Percentiles rank a stretch among this genome's conserved stretches.
Conservation (phyloP, 2,797 vertebrate genomes). For the Aplochiton taeniatus region DNA sequence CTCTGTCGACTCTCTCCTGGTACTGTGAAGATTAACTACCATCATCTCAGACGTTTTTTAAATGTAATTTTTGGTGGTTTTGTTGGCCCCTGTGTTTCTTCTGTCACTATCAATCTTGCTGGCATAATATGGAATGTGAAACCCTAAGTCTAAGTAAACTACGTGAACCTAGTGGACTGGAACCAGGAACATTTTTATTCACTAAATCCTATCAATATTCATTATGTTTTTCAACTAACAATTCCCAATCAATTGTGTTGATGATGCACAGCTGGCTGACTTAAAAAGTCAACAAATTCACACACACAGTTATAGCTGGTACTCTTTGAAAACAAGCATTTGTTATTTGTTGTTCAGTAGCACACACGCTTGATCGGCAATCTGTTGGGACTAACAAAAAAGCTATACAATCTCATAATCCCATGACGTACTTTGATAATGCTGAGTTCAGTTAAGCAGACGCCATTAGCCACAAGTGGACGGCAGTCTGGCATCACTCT, state of each 20-base stretch:
- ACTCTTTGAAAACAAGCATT: conserved; percentile 10
- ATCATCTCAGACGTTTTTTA: conserved; percentile 36
- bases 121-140: conserved; percentile 50
- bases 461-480: not conserved
- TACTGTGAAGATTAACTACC: conserved; percentile 38
- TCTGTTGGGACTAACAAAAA: not conserved
- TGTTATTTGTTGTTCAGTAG: not conserved
- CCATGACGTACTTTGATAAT: not conserved
- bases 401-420: conserved; percentile 1
- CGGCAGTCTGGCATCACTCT: not conserved
- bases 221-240: too few relatives aligned
- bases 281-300: too few relatives aligned
- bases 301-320: not conserved
- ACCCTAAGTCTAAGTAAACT: conserved; percentile 67
- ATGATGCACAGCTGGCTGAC: too few relatives aligned
- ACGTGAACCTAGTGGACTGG: conserved; percentile 53
- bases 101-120: conserved; percentile 22
- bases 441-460: not conserved
- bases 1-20: conserved; percentile 10
- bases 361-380: not conserved
- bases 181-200: not conserved
- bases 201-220: not conserved
- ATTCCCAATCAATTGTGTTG: too few relatives aligned
- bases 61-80: conserved; percentile 45
- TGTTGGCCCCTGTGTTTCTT: conserved; percentile 14